These are phyloP conservation scores for Falco biarmicus DNA, from an alignment of 2,797 vertebrate species.

Conservation along the genomic window DNA sequence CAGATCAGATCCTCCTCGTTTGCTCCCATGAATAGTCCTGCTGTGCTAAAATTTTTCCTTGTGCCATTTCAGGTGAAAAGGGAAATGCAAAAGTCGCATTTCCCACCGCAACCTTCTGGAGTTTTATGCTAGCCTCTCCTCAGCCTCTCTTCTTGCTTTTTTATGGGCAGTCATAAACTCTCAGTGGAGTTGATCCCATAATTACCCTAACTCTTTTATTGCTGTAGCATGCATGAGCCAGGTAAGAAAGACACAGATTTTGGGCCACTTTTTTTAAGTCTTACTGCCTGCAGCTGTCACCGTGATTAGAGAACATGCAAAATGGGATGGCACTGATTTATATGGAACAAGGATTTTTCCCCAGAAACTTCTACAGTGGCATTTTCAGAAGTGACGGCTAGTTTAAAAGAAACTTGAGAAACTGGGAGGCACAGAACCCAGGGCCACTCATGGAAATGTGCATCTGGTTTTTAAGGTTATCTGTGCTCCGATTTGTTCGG, in stretches of 20 bases:
- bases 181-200: not conserved
- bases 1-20: not conserved
- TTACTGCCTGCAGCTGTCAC: not conserved
- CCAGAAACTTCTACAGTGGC: not conserved
- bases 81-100: not conserved
- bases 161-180: not conserved
- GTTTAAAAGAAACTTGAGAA: not conserved
- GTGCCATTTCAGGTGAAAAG: not conserved
- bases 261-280: not conserved
- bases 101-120: not conserved
- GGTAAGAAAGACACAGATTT: not conserved
- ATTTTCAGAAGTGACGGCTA: not conserved
- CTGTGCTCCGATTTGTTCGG: accelerated
- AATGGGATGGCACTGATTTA: not conserved
- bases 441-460: not conserved
- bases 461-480: not conserved
- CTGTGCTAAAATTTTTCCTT: not conserved
- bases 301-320: accelerated
- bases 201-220: not conserved
- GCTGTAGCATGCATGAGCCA: not conserved
- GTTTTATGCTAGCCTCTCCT: not conserved
- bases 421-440: accelerated
- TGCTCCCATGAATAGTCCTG: not conserved
- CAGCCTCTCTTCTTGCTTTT: not conserved
- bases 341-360: not conserved